A percentile compares a stretch with the other conserved stretches of the same genome.
phyloP scores from a whole-genome alignment of 2,113 vertebrate genomes.

The Catharus bicknelli region DNA sequence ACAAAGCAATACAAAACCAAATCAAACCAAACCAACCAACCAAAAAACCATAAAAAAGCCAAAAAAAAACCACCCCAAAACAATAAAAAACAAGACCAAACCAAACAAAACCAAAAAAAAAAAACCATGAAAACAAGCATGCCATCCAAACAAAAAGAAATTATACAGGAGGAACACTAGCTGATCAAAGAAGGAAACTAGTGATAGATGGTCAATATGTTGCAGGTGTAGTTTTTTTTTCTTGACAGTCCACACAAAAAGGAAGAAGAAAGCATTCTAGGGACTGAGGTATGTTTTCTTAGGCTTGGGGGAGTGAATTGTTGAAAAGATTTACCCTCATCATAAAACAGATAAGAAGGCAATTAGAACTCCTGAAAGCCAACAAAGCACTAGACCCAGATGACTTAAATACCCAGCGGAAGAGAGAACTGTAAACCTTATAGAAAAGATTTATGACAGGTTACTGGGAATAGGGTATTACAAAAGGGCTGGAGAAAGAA shows the following conservation, averaged over 20 bases:
- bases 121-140: neutral
- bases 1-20: neutral
- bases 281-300: constrained; percentile 44
- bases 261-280: constrained; percentile 54
- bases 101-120: too few species aligned
- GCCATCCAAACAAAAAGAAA: constrained; percentile 25
- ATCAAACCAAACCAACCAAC: neutral
- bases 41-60: too few species aligned
- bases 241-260: constrained; percentile 33
- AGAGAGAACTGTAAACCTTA: constrained; percentile 30
- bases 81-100: neutral
- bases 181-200: constrained; percentile 49
- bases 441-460: constrained; percentile 32
- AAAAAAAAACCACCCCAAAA: neutral
- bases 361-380: constrained; percentile 55
- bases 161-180: neutral
- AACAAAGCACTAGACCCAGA: neutral
- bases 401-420: neutral
- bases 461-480: neutral
- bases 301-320: neutral
- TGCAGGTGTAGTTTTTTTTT: constrained; percentile 45
- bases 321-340: constrained; percentile 27
- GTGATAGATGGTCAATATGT: constrained; percentile 38
- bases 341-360: constrained; percentile 45
- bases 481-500: neutral